Conservation (phyloP, 2,113 vertebrate genomes). For the Panthera leo region DNA sequence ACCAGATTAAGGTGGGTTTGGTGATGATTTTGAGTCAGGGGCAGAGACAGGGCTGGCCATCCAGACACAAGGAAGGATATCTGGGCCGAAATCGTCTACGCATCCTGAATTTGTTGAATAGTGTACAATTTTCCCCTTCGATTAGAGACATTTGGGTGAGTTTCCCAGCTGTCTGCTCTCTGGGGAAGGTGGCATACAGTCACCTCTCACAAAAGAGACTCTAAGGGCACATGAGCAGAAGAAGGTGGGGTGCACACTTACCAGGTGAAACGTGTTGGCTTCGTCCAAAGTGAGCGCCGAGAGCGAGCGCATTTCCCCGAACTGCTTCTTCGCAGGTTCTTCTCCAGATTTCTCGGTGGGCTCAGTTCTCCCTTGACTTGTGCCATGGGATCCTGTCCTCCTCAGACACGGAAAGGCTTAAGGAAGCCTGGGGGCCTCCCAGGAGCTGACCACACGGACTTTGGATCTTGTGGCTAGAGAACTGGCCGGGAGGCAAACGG, state of each 20-base stretch:
- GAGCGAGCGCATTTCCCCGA: not conserved
- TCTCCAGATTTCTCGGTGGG: not conserved
- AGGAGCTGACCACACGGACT: accelerated
- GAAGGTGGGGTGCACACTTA: accelerated
- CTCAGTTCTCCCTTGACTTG: not conserved
- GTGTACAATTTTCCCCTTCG: not conserved
- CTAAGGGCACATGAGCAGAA: accelerated
- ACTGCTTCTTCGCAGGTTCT: accelerated
- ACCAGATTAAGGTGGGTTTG: accelerated
- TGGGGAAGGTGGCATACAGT: not conserved
- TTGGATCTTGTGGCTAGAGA: not conserved
- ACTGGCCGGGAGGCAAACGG: accelerated
- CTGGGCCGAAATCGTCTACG: not conserved
- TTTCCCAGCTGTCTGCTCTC: not conserved
- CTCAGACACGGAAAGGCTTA: not conserved
- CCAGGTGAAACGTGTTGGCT: not conserved
- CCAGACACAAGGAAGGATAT: accelerated
- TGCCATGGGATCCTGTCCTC: not conserved
- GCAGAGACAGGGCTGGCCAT: accelerated
- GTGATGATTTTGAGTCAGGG: accelerated
- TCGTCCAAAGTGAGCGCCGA: not conserved
- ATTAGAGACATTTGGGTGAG: not conserved
- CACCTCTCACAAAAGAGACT: not conserved
- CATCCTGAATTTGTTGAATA: not conserved
- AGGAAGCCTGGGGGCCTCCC: accelerated